Base-by-base conservation (phyloP, 2,888 invertebrate species). In the Mesochorus sp. region DNA sequence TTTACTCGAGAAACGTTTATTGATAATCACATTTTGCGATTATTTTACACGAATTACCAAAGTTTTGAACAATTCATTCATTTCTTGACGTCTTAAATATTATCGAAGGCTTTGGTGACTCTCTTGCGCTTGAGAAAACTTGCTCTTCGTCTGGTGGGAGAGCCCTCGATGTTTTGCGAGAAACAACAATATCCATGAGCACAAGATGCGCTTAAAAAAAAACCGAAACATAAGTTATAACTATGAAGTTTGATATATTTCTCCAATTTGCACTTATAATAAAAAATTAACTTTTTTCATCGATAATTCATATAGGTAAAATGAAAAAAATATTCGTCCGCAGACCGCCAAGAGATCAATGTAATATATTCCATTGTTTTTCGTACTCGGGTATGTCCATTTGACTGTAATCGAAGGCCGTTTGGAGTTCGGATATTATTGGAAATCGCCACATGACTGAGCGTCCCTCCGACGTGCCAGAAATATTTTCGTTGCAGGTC, bases 121-220 rank as follows among this genome's bases (percentile, higher is more conserved):
- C 81, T 75, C 39, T 75, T 81, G 34, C 81, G 81, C 26, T 70
- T 79, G n/a, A 81, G 77, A 71, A 81, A 77, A 42, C 79, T 81
- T 37, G 81, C 79, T 44, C 70, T 79, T 34, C 81, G 55, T 55
- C 79, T 70, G 12, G 59, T 66, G 34, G 77, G 34, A 5, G 76
- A 57, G 12, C 78, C 67, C 14, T 66, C 61, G 53, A 71, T 70
- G 37, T 70, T 64, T 66, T 77, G 62, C n/a, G 67, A 67, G 72
- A 74, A 77, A 59, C 81, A 81, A 61, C 76, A 81, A 24, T 75
- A 76, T 70, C 81, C 79, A 51, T 73, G 71, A 12, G 31, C 44
- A 51, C 81, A 79, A 1, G 49, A 26, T 8, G 73, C n/a, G 51
- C 28, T 74, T 78, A 12, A 57, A 57, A 12, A 57, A 57, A 47